Conservation (phyloP, 2,888 invertebrate species). For the Ferdinandea cuprea region DNA sequence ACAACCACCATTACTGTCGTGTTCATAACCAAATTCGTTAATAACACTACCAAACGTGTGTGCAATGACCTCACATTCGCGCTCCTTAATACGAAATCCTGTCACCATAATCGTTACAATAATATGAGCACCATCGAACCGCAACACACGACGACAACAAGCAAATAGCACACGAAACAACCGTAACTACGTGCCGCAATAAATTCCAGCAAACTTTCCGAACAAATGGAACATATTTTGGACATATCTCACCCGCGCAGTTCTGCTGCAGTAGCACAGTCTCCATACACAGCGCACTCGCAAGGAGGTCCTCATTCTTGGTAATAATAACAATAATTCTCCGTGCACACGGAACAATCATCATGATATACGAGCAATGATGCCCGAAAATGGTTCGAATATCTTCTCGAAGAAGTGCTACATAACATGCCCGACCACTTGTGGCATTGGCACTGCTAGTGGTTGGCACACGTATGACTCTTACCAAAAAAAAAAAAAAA, state of each 20-base stretch:
- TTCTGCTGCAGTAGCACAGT: no score
- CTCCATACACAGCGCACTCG: not conserved
- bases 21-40: constrained; percentile 34
- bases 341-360: constrained; percentile 52
- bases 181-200: constrained; percentile 34
- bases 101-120: constrained; percentile 53
- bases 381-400: constrained; percentile 69
- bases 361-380: constrained; percentile 73
- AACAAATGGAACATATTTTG: constrained; percentile 66
- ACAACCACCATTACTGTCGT: constrained; percentile 7
- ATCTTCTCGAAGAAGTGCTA: constrained; percentile 22
- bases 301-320: constrained; percentile 41
- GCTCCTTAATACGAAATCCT: constrained; percentile 49
- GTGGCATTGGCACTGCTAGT: constrained; percentile 47
- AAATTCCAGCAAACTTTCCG: constrained; percentile 50
- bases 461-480: constrained; percentile 66
- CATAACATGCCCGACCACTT: constrained; percentile 51
- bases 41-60: constrained; percentile 41
- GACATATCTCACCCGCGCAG: constrained; percentile 67
- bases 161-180: constrained; percentile 6
- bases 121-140: constrained; percentile 32
- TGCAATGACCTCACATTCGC: constrained; percentile 32
- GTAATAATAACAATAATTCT: constrained; percentile 66
- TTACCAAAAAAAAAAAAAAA: no score
- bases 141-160: constrained; percentile 1